Conservation (phyloP, 2,888 invertebrate species). For the Chloroclysta siterata region DNA sequence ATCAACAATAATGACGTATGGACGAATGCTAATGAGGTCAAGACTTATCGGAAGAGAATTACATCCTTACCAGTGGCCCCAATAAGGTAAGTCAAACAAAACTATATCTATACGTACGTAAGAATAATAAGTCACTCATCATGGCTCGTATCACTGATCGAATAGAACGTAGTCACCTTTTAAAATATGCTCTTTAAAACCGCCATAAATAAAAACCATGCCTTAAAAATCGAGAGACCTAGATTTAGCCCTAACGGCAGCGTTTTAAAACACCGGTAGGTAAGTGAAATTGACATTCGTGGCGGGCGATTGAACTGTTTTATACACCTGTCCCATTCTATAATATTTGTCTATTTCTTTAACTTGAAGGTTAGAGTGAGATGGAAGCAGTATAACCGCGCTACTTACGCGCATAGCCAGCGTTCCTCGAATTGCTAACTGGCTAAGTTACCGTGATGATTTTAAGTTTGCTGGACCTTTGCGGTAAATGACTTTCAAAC, state of each 20-base stretch:
- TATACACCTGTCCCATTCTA: slow-evolving; percentile 52
- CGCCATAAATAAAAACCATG: slow-evolving; percentile 16
- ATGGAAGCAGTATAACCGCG: slow-evolving; percentile 43
- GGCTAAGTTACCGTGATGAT: slow-evolving; percentile 51
- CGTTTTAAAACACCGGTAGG: not conserved
- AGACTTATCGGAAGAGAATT: slow-evolving; percentile 54
- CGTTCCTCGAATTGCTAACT: slow-evolving; percentile 57
- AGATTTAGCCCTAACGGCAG: slow-evolving; percentile 22
- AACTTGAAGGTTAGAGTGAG: slow-evolving; percentile 43
- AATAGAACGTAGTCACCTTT: slow-evolving; percentile 34
- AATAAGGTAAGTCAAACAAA: slow-evolving; percentile 58
- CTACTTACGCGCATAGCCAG: slow-evolving; percentile 56
- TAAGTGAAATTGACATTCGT: slow-evolving; percentile 49
- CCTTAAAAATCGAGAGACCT: slow-evolving; percentile 10
- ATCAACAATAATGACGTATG: slow-evolving; percentile 79
- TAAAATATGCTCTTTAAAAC: slow-evolving; percentile 50
- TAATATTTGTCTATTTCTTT: slow-evolving; percentile 39
- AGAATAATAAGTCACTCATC: not conserved
- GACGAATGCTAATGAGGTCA: slow-evolving; percentile 66
- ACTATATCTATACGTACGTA: not conserved
- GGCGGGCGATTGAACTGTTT: slow-evolving; percentile 54
- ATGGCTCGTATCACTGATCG: slow-evolving; percentile 49
- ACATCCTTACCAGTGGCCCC: slow-evolving; percentile 48
- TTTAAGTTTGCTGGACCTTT: slow-evolving; percentile 26
- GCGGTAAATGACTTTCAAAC: slow-evolving; percentile 49